Conservation (phyloP, 2,888 invertebrate genomes). For the Lypha dubia region DNA sequence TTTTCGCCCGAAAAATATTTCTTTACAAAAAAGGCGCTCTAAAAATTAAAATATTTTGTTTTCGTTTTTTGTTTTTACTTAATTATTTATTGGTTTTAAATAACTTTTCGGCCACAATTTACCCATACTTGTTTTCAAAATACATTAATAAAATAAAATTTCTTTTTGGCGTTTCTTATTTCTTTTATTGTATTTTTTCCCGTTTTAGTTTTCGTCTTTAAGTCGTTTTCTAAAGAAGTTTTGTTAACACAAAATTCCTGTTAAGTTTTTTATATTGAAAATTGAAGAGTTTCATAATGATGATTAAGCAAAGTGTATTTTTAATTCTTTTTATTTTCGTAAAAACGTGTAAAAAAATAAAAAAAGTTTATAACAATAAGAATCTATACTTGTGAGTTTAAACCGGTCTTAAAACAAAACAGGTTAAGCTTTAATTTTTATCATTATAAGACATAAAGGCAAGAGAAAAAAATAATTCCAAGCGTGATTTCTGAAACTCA, state of each 20-base stretch:
- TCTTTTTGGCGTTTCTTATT: constrained; percentile 24
- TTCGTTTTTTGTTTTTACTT: background rate
- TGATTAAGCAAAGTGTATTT: constrained; percentile 64
- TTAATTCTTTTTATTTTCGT: constrained; percentile 17
- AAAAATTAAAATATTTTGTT: constrained; percentile 18
- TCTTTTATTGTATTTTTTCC: constrained; percentile 16
- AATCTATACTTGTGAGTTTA: constrained; percentile 49
- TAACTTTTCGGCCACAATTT: constrained; percentile 47
- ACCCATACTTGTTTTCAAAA: constrained; percentile 36
- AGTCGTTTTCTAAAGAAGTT: constrained; percentile 29
- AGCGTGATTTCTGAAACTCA: constrained; percentile 64
- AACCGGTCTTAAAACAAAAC: constrained; percentile 68
- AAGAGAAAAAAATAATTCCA: constrained; percentile 50
- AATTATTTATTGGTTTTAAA: background rate
- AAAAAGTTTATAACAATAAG: constrained; percentile 53
- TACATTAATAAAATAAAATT: background rate
- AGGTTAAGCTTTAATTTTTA: constrained; percentile 62
- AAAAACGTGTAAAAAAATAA: background rate
- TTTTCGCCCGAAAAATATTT: constrained; percentile 5
- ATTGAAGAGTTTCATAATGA: constrained; percentile 64
- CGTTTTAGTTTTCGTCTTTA: background rate
- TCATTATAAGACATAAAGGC: constrained; percentile 28
- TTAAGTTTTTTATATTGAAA: constrained; percentile 38
- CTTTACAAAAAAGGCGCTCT: constrained; percentile 19
- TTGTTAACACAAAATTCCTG: constrained; percentile 53